phyloP scores from a whole-genome alignment of 1,140 invertebrate genomes.

The Ostrea denselamellosa region DNA sequence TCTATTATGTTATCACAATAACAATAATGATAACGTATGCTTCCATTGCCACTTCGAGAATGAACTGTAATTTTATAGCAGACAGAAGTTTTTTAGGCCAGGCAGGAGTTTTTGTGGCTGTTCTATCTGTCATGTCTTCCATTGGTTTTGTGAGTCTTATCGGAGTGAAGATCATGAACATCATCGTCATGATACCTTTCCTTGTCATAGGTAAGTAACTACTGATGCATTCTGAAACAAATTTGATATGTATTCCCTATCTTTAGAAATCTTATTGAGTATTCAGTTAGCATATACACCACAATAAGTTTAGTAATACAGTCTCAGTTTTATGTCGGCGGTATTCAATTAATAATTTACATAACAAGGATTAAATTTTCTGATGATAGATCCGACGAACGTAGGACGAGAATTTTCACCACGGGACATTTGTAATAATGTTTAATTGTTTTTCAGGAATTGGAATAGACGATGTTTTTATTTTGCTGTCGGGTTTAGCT shows the following conservation, averaged over 20 bases:
- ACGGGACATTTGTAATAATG: too few relatives aligned
- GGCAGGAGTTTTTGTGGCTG: constrained; percentile 88
- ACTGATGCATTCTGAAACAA: neutral
- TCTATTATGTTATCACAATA: constrained; percentile 61
- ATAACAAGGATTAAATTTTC: too few relatives aligned
- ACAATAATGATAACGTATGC: constrained; percentile 69
- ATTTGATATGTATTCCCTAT: neutral
- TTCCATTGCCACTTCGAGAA: constrained; percentile 53
- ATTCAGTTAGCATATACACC: too few relatives aligned
- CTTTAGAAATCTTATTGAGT: neutral
- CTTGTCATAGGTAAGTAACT: constrained; percentile 82
- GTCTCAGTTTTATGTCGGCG: too few relatives aligned
- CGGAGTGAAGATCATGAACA: constrained; percentile 95
- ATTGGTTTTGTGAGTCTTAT: constrained; percentile 94
- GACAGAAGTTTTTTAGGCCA: constrained; percentile 51
- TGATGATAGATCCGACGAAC: too few relatives aligned
- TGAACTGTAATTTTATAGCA: constrained; percentile 56
- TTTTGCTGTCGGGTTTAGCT: constrained; percentile 89
- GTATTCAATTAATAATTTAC: too few relatives aligned
- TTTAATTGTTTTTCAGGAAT: constrained; percentile 84
- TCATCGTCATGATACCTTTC: constrained; percentile 95
- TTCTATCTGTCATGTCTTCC: constrained; percentile 91
- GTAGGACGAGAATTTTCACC: too few relatives aligned
- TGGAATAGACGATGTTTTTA: constrained; percentile 96
- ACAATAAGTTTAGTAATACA: too few relatives aligned